These are phyloP conservation scores for Hemibates koningsi DNA, from an alignment of 2,113 vertebrate genomes.

Conservation along the genomic window DNA sequence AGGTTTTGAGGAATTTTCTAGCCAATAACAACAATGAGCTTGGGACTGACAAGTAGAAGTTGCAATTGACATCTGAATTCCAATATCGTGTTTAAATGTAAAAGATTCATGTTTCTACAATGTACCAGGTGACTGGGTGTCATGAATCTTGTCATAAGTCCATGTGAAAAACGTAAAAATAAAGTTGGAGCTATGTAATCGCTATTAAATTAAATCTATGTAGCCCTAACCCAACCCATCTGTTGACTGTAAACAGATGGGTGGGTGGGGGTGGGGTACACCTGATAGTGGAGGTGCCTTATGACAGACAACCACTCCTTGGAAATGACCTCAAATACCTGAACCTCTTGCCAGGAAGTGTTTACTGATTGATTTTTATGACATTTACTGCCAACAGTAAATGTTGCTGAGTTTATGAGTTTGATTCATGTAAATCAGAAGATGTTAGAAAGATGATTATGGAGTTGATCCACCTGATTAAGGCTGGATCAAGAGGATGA, in stretches of 20 bases:
- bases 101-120: not conserved
- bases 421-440: not conserved
- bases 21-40: not conserved
- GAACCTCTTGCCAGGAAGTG: not conserved
- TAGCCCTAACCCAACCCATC: not conserved
- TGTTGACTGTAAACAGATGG: too few species aligned
- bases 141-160: not conserved
- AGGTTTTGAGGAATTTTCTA: not conserved
- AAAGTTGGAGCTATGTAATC: not conserved
- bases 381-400: not conserved
- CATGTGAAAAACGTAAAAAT: not conserved
- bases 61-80: not conserved
- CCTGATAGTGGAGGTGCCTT: not conserved
- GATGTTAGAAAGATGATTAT: not conserved
- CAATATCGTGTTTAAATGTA: not conserved
- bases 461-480: not conserved
- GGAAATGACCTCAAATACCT: not conserved
- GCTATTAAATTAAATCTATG: not conserved
- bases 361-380: not conserved
- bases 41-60: not conserved
- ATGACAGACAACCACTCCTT: not conserved
- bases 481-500: not conserved
- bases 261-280: not conserved
- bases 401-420: not conserved
- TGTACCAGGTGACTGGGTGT: not conserved